These are phyloP conservation scores for Lysandra coridon DNA, from an alignment of 2,888 invertebrate species.

Conservation along the genomic window DNA sequence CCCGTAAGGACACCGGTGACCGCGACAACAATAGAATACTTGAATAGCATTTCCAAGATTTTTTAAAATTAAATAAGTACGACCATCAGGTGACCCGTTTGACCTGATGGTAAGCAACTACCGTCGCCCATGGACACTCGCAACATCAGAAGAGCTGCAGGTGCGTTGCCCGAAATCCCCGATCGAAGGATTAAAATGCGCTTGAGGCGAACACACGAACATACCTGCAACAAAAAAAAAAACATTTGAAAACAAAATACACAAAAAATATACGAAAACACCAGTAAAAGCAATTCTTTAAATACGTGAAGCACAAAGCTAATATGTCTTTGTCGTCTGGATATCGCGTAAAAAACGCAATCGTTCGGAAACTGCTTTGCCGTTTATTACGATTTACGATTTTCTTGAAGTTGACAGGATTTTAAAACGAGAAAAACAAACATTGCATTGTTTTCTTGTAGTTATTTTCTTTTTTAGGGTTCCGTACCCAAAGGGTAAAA, in stretches of 20 bases:
- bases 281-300: not conserved
- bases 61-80: too few relatives aligned
- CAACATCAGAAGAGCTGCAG: too few relatives aligned
- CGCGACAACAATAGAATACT: too few relatives aligned
- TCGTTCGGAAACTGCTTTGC: constrained; percentile 19
- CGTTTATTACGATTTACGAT: not conserved
- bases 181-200: too few relatives aligned
- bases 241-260: not conserved
- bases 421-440: not conserved
- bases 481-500: too few relatives aligned
- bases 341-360: constrained; percentile 10
- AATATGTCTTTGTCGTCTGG: constrained; percentile 11
- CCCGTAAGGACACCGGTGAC: too few relatives aligned
- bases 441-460: not conserved
- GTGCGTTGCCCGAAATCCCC: too few relatives aligned
- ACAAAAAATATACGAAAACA: not conserved
- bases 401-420: not conserved
- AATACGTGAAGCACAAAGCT: not conserved
- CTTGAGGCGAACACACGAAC: not conserved
- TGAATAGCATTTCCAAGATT: too few relatives aligned
- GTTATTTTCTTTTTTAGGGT: too few relatives aligned
- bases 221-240: constrained; percentile 17
- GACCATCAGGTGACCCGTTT: too few relatives aligned
- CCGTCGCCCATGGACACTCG: too few relatives aligned
- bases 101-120: too few relatives aligned